A percentile compares a stretch with the other conserved stretches of the same genome.
Conservation (phyloP, 35 echinoderm and acorn worm species). For the Chiridota heheva region DNA sequence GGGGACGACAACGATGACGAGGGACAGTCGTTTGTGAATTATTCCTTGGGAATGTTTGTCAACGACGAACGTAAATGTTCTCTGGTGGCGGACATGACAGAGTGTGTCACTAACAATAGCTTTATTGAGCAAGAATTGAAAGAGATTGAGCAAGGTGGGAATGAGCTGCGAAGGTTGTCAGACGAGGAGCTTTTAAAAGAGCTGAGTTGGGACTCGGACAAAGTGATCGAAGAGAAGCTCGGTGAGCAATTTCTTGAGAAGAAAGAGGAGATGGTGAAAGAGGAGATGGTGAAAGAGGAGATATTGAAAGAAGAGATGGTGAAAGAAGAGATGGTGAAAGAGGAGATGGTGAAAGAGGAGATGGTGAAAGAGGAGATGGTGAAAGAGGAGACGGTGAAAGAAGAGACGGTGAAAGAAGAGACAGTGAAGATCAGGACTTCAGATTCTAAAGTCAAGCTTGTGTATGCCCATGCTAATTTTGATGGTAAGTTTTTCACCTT, state of each 20-base stretch:
- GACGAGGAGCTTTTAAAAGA: slow-evolving; percentile 42
- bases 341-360: slow-evolving; percentile 9
- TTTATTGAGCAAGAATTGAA: slow-evolving; percentile 32
- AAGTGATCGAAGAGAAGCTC: background rate
- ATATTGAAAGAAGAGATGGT: background rate
- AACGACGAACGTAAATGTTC: slow-evolving; percentile 64
- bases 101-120: slow-evolving; percentile 64
- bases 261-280: background rate
- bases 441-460: slow-evolving; percentile 4
- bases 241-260: background rate
- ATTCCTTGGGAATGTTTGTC: slow-evolving; percentile 76
- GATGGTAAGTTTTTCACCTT: no score
- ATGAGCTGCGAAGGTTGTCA: slow-evolving; percentile 53
- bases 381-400: no score
- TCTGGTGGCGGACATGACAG: slow-evolving; percentile 74
- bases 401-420: background rate
- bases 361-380: slow-evolving; percentile 19
- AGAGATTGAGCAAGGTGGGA: slow-evolving; percentile 69
- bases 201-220: background rate
- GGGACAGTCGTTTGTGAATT: slow-evolving; percentile 73
- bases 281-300: background rate
- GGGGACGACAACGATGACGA: background rate
- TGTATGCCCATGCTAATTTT: slow-evolving; percentile 27
- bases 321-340: background rate
- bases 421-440: background rate